Evolutionary conservation across 2,888 invertebrate species (phyloP), one percentile per base, ranked within the genome.

Genomic region (Bedellia somnulentella): DNA sequence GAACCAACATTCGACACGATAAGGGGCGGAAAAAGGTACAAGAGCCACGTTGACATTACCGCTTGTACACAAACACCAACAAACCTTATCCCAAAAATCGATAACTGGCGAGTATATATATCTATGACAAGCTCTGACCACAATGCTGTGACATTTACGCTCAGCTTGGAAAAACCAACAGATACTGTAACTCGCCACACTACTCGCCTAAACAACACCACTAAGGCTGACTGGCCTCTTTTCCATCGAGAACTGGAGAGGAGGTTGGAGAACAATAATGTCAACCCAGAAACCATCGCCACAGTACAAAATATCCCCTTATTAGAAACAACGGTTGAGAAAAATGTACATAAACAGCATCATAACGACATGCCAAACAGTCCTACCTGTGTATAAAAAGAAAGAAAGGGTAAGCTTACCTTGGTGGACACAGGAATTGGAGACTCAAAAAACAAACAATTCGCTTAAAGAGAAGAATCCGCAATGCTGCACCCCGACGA

Each of bases 191-290:
- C 3, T 4, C 14, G n/a, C 2, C 5, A 15, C 15, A 15, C 8
- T 30, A 42, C 4, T 41, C 39, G 10, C 35, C 37, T 11, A 34
- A 4, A 38, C 18, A 39, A 43, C 33, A 41, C 40, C 4, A 41
- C 36, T 24, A 43, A 41, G 12, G 29, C 16, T 10, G 23, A 30
- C 12, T 33, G 33, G 33, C 8, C 1, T 15, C 3, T 10, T 5
- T 33, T 33, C 17, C 3, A 15, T 6, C 10, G 4, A 3, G 2
- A 5, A 5, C n/a, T 27, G 3, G 5, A 8, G 9, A 14, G 14
- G 4, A 3, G 5, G 22, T 9, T 29, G 5, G n/a, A 9, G 5
- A 17, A 33, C 15, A 12, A 25, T 8, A 18, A 21, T 9, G 26
- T 33, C 2, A 24, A 17, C 10, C 11, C 9, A n/a, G 15, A 33